Evolutionary conservation across 2,113 vertebrate species (phyloP).

Genomic region (Alethe diademata): DNA sequence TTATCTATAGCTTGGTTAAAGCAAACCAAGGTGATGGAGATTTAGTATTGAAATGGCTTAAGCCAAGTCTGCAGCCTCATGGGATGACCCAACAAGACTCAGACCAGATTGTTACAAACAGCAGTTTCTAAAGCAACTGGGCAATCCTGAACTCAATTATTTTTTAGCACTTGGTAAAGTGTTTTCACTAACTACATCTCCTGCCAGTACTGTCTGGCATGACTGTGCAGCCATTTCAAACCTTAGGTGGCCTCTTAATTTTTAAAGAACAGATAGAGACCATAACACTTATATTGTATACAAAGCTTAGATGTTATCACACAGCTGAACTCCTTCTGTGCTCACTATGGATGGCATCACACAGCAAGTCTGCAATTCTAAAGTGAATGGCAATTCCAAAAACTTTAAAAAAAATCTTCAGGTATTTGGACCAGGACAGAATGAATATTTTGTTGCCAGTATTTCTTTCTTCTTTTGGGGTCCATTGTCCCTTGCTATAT

Average conservation of each 20-base stretch:
- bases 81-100: not conserved
- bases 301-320: constrained; percentile 16
- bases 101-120: not conserved
- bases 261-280: constrained; percentile 15
- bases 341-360: not conserved
- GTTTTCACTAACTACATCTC: not conserved
- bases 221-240: not conserved
- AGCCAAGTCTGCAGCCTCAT: not conserved
- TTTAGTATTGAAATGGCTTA: not conserved
- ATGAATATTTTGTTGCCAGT: not conserved
- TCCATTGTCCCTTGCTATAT: not conserved
- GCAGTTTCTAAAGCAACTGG: not conserved
- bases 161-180: not conserved
- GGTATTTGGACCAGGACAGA: not conserved
- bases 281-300: not conserved
- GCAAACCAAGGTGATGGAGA: not conserved
- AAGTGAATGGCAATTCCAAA: not conserved
- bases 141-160: not conserved
- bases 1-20: not conserved
- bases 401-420: not conserved
- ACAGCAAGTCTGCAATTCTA: not conserved
- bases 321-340: not conserved
- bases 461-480: not conserved
- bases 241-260: not conserved
- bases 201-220: not conserved